A percentile compares a stretch with the other conserved stretches of the same genome.
Evolutionary conservation across 2,113 vertebrate species (phyloP).

Genomic region (Rhabdornis inornatus): DNA sequence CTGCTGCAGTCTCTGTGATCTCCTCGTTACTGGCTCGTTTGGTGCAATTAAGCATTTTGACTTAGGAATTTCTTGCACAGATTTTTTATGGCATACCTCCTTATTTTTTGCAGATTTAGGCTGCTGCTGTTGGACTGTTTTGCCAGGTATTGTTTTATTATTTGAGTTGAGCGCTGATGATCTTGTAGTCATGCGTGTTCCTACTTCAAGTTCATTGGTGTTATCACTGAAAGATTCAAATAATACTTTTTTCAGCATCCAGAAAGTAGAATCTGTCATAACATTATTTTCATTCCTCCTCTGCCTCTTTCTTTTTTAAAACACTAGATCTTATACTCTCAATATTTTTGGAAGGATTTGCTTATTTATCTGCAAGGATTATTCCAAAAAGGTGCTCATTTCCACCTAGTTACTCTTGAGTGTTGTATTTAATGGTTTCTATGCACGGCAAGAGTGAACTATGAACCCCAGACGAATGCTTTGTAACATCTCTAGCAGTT

Average conservation of each 20-base stretch:
- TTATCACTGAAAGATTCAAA: slow-evolving; percentile 45
- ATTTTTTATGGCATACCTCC: slow-evolving; percentile 61
- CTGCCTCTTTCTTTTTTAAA: background rate
- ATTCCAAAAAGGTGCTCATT: background rate
- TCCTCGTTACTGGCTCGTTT: slow-evolving; percentile 60
- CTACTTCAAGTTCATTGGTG: slow-evolving; percentile 33
- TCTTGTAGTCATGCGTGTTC: slow-evolving; percentile 62
- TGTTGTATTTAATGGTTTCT: background rate
- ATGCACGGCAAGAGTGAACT: background rate
- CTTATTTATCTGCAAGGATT: background rate
- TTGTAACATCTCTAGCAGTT: slow-evolving; percentile 1
- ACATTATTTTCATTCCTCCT: slow-evolving; percentile 19
- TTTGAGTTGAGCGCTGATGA: slow-evolving; percentile 20
- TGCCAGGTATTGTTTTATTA: slow-evolving; percentile 12
- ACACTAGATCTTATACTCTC: background rate
- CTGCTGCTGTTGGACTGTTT: slow-evolving; percentile 43
- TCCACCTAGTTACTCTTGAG: background rate
- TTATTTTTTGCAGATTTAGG: slow-evolving; percentile 53
- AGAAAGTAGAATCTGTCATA: slow-evolving; percentile 9
- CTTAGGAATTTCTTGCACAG: slow-evolving; percentile 32
- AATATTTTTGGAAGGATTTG: slow-evolving; percentile 26
- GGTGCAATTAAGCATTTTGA: background rate
- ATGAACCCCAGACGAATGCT: background rate
- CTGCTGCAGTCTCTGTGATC: slow-evolving; percentile 74
- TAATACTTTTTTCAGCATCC: slow-evolving; percentile 14